Evolutionary conservation across 1,140 invertebrate species (phyloP), one percentile per base, ranked within the genome.

Genomic region (Drosophila rhopaloa): DNA sequence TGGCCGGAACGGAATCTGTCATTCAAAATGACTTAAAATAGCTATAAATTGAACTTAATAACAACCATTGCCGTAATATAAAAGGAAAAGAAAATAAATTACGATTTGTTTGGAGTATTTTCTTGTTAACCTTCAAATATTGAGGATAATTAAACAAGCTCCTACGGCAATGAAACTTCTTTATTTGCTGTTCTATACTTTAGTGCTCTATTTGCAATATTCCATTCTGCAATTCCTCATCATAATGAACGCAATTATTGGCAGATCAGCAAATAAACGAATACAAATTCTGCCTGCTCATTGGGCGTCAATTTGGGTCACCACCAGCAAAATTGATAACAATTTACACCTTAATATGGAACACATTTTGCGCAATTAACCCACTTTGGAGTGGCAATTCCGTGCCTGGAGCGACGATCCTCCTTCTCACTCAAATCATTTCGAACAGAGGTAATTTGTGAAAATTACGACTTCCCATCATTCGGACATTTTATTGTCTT

Each of bases 301-400:
- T 60, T 59, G 27, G 24, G n/a, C 16, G 38, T 44, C 55, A 60
- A 62, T 73, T 76, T 24, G 58, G 60, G 73, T 76, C 71, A 72
- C 35, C 24, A n/a, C 24, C 67, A 11, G 37, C 65, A 10, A 75
- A 86, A 79, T 78, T 85, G 79, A 79, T 85, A 72, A 88, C 82
- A 88, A 88, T 85, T 85, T 67, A 88, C 82, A 85, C 82, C 82
- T 88, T 27, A 82, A 76, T 76, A 77, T 72, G 65, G 78, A 73
- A 74, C 82, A 76, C 50, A 67, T 54, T 54, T 51, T 46, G 61
- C 16, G 58, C 47, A 82, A 82, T 82, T 82, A 79, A 81, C 78
- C 78, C 79, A 81, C 44, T 76, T 81, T 50, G 44, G 56, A 46
- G 24, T 27, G 11, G 8, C 46, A 37, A 44, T 46, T 57, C 51